phyloP scores from a whole-genome alignment of 2,113 vertebrate species.

The Eolophus roseicapilla region DNA sequence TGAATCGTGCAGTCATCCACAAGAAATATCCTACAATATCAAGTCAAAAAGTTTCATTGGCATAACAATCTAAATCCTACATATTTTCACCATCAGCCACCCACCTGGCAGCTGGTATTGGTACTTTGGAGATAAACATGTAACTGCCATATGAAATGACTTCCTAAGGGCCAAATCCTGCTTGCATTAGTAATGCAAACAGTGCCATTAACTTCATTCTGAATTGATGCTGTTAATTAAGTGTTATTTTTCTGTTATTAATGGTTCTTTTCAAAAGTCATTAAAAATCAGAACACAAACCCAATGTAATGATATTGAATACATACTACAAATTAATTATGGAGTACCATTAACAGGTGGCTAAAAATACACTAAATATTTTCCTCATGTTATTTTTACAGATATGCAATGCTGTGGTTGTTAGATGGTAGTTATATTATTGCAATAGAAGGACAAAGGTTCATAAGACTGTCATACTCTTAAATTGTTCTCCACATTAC shows the following conservation, averaged over 20 bases:
- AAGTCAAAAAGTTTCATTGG: background rate
- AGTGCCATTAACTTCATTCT: constrained; percentile 36
- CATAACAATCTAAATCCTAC: background rate
- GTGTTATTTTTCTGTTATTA: constrained; percentile 51
- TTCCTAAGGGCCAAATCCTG: constrained; percentile 46
- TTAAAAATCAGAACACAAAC: constrained; percentile 46
- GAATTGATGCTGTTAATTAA: constrained; percentile 56
- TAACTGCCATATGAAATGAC: background rate
- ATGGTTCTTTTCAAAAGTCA: constrained; percentile 40
- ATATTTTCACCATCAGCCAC: background rate
- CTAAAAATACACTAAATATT: constrained; percentile 43
- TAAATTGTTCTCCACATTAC: background rate
- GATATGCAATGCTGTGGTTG: background rate
- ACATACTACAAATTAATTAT: constrained; percentile 60
- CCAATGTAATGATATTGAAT: constrained; percentile 22
- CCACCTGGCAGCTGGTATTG: background rate
- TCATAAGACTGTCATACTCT: background rate
- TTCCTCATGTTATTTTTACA: background rate
- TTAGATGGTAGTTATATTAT: background rate
- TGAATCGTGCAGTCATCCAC: background rate
- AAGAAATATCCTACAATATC: background rate
- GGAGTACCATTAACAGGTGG: constrained; percentile 14
- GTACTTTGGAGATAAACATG: background rate
- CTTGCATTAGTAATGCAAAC: constrained; percentile 9
- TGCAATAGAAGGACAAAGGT: background rate